These are phyloP conservation scores for Tipula helvola DNA, from an alignment of 2,888 invertebrate genomes.

Conservation along the genomic window DNA sequence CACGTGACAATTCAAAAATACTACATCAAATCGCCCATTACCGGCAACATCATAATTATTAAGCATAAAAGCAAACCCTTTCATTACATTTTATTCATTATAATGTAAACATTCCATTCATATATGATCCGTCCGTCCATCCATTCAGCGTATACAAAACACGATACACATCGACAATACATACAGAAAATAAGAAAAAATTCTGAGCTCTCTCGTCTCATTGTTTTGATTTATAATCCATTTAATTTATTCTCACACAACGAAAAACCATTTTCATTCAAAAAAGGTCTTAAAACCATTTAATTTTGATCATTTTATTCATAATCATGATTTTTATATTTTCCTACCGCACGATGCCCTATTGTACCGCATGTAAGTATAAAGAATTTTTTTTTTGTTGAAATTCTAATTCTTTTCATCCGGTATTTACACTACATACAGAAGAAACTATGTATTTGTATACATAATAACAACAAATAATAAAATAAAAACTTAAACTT, in stretches of 20 bases:
- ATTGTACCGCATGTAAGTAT: not conserved
- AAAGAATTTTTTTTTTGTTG: not conserved
- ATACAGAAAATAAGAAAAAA: not conserved
- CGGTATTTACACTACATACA: not conserved
- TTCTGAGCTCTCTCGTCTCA: not conserved
- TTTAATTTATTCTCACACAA: not conserved
- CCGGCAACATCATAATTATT: not conserved
- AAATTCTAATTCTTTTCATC: conserved; percentile 4
- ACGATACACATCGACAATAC: not conserved
- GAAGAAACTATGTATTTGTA: not conserved
- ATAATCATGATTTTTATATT: not conserved
- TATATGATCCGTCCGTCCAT: not conserved
- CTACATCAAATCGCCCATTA: not conserved
- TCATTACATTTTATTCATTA: not conserved
- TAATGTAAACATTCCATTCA: not conserved
- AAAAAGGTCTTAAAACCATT: not conserved
- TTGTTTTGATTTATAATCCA: conserved; percentile 4
- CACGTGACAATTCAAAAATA: not conserved
- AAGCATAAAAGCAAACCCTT: not conserved
- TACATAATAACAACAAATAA: not conserved
- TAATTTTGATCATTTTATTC: not conserved
- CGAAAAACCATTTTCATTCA: not conserved
- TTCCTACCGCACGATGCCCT: not conserved
- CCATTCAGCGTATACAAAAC: not conserved
- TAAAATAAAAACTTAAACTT: not conserved